A percentile compares a stretch with the other conserved stretches of the same genome.
phyloP scores from a whole-genome alignment of 2,113 vertebrate genomes.

The Lophius piscatorius region DNA sequence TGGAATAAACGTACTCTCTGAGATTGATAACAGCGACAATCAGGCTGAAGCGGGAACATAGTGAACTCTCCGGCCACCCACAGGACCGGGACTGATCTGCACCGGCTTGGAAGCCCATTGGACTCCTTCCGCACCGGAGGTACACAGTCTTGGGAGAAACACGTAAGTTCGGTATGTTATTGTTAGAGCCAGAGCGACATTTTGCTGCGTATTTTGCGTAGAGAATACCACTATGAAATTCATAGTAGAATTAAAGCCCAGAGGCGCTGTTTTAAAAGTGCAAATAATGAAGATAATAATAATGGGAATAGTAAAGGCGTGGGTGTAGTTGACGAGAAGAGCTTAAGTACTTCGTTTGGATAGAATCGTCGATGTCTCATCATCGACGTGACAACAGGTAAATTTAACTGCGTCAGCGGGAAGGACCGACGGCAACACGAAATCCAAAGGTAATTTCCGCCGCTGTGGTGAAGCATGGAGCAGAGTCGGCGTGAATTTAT shows the following conservation, averaged over 20 bases:
- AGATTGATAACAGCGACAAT: slow-evolving; percentile 55
- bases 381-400: slow-evolving; percentile 74
- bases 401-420: slow-evolving; percentile 82
- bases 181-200: slow-evolving; percentile 22
- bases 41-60: slow-evolving; percentile 38
- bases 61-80: slow-evolving; percentile 17
- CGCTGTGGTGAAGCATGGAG: slow-evolving; percentile 33
- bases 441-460: slow-evolving; percentile 72
- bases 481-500: slow-evolving; percentile 11
- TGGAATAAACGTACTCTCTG: slow-evolving; percentile 64
- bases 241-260: slow-evolving; percentile 40
- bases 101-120: slow-evolving; percentile 9
- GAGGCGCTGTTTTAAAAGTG: slow-evolving; percentile 4
- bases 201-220: slow-evolving; percentile 67
- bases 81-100: slow-evolving; percentile 8
- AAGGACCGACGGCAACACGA: slow-evolving; percentile 54
- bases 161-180: slow-evolving; percentile 66
- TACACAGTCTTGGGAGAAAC: slow-evolving; percentile 30
- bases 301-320: slow-evolving; percentile 27
- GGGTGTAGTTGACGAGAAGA: not conserved
- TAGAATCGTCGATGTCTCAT: slow-evolving; percentile 31
- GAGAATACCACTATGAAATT: slow-evolving; percentile 69
- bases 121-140: not conserved
- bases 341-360: not conserved
- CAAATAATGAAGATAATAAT: slow-evolving; percentile 30